Percentiles rank a stretch among this genome's conserved stretches.
Evolutionary conservation across 2,888 invertebrate genomes (phyloP).

Genomic region (Minunthozetes semirufus): DNA sequence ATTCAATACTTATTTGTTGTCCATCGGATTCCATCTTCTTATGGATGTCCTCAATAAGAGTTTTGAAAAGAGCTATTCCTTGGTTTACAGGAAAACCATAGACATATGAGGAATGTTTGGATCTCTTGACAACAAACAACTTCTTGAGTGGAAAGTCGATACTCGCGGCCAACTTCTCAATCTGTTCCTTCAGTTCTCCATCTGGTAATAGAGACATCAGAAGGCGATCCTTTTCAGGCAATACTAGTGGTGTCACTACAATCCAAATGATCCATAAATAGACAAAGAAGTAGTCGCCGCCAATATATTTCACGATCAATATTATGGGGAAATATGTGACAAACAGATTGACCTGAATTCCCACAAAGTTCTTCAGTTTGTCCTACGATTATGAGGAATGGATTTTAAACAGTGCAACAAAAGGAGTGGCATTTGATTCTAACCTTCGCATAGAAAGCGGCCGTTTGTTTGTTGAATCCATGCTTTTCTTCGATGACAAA

Average conservation of each 20-base stretch:
- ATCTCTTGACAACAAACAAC: conserved; percentile 90
- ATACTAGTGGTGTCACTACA: conserved; percentile 64
- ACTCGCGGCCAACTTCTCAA: conserved; percentile 76
- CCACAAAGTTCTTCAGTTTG: conserved; percentile 72
- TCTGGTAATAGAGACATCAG: conserved; percentile 90
- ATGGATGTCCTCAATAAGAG: conserved; percentile 68
- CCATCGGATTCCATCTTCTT: conserved; percentile 35
- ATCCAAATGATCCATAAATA: conserved; percentile 93
- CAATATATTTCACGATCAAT: no score
- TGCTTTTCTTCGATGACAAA: conserved; percentile 90
- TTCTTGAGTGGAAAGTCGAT: conserved; percentile 86
- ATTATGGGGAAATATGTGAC: no score
- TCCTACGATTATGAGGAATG: no score
- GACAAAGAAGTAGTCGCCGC: conserved; percentile 89
- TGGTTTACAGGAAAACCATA: conserved; percentile 96
- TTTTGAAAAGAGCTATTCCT: conserved; percentile 94
- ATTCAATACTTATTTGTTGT: neutral
- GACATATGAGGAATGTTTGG: conserved; percentile 91
- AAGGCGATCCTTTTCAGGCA: conserved; percentile 93
- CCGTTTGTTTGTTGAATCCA: conserved; percentile 85
- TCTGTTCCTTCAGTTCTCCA: conserved; percentile 74
- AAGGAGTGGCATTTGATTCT: neutral
- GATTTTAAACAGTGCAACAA: conserved; percentile 20
- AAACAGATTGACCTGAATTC: conserved; percentile 63
- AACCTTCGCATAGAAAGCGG: conserved; percentile 28